A percentile compares a stretch with the other conserved stretches of the same genome.
Evolutionary conservation across 2,888 invertebrate genomes (phyloP).

Genomic region (Stenotaenia linearis): DNA sequence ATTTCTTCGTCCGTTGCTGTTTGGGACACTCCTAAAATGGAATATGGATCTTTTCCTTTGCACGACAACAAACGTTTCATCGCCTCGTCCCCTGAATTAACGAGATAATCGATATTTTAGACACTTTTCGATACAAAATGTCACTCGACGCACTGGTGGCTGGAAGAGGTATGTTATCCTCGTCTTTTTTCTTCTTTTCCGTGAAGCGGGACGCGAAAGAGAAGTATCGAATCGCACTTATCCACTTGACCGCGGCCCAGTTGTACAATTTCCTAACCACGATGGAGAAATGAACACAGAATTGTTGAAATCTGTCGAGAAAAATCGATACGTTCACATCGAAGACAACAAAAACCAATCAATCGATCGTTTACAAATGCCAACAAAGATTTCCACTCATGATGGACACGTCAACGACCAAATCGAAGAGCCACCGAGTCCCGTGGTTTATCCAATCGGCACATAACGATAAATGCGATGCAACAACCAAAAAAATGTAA

Average conservation of each 20-base stretch:
- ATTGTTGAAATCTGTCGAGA: not conserved
- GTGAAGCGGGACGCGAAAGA: not conserved
- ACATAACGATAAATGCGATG: not conserved
- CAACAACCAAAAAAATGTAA: not conserved
- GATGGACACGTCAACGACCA: not conserved
- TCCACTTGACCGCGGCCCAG: not conserved
- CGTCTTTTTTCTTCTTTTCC: not conserved
- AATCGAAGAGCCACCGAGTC: not conserved
- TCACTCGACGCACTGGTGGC: not conserved
- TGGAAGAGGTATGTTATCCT: constrained; percentile 4
- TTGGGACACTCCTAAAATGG: constrained; percentile 79
- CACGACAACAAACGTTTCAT: constrained; percentile 87
- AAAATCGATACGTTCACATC: not conserved
- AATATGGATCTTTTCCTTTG: constrained; percentile 93
- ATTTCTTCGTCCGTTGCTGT: constrained; percentile 89
- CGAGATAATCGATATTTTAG: no score
- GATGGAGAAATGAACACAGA: not conserved
- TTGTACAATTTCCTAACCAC: not conserved
- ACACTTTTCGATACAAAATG: no score
- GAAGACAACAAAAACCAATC: not conserved
- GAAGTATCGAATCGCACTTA: not conserved
- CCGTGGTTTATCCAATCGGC: not conserved
- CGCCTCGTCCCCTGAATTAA: constrained; percentile 72
- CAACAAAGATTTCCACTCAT: not conserved
- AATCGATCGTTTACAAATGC: not conserved